phyloP scores from a whole-genome alignment of 2,888 invertebrate genomes.

The Micropterix aruncella region DNA sequence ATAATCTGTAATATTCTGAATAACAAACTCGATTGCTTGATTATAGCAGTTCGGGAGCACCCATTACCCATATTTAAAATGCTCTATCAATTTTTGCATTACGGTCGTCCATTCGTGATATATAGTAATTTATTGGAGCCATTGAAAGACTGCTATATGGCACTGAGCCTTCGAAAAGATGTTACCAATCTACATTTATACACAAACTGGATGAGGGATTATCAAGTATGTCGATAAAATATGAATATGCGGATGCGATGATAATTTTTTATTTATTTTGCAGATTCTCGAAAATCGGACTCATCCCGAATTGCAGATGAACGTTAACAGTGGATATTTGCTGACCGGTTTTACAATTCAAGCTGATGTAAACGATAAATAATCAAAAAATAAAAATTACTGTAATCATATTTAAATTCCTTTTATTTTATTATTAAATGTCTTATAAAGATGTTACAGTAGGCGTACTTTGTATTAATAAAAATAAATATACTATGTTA shows the following conservation, averaged over 20 bases:
- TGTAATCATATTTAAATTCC: too few relatives aligned
- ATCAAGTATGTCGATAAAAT: slow-evolving; percentile 49
- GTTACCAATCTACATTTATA: slow-evolving; percentile 65
- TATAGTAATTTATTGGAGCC: slow-evolving; percentile 73
- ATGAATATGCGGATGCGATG: not conserved
- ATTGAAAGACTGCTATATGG: slow-evolving; percentile 67
- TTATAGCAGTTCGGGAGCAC: slow-evolving; percentile 75
- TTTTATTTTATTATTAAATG: too few relatives aligned
- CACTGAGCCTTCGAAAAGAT: slow-evolving; percentile 56
- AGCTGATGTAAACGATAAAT: slow-evolving; percentile 6
- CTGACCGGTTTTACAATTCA: slow-evolving; percentile 53
- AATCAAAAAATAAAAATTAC: too few relatives aligned
- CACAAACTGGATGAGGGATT: slow-evolving; percentile 78
- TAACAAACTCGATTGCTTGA: slow-evolving; percentile 56
- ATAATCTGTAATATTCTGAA: slow-evolving; percentile 25
- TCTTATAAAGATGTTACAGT: too few relatives aligned
- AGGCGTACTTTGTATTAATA: too few relatives aligned
- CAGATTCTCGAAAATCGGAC: slow-evolving; percentile 68
- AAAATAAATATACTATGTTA: too few relatives aligned
- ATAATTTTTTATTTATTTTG: slow-evolving; percentile 13
- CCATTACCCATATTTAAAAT: slow-evolving; percentile 66
- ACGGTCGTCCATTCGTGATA: slow-evolving; percentile 74
- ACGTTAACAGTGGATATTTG: slow-evolving; percentile 77
- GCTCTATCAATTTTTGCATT: slow-evolving; percentile 61
- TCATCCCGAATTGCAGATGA: slow-evolving; percentile 90